Evolutionary conservation across 2,113 vertebrate genomes (phyloP), one percentile per base, ranked within the genome.

Genomic region (Ahaetulla prasina): DNA sequence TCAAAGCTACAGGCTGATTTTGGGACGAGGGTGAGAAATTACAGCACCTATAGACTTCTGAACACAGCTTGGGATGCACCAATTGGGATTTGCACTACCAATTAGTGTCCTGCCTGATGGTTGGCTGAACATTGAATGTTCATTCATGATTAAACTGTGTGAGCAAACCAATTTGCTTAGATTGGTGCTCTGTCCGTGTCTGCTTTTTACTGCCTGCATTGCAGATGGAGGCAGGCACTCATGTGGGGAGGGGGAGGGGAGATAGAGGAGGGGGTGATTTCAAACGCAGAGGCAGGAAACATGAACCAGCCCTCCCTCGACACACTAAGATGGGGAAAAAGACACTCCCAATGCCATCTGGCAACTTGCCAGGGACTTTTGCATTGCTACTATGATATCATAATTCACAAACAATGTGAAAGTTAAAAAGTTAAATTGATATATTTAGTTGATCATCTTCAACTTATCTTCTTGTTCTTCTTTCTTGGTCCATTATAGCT

Each of bases 231-330:
- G 63, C 18, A 53, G 7, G 0, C 35, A 4, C 22, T 35, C 22
- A 25, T 0, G 52, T 84, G 20, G 47, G 8, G 22, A 52, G 23
- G 3, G 3, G 4, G 30, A 1, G 4, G 30, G 5, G 5, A 39
- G 85, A 49, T 0, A 0, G 35, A 25, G 68, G 50, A 0, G 6
- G 5, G 39, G 89, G 35, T 47, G 6, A 27, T 88, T 54, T 0
- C 0, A 0, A 9, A 0, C 0, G 0, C 11, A 0, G 5, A 35
- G 57, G 85, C 5, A 52, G 10, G 35, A 80, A 8, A 47, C 23
- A 10, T 39, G 87, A 91, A 49, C 63, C 74, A 85, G 35, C 27
- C 16, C 9, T 50, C 30, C 50, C 0, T 0, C 55, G 91, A 55
- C n/a, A 0, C 1, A 18, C 18, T 23, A 35, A 49, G 80, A 2